Conservation (phyloP, 2,888 invertebrate genomes). For the Falcaria lacertinaria region DNA sequence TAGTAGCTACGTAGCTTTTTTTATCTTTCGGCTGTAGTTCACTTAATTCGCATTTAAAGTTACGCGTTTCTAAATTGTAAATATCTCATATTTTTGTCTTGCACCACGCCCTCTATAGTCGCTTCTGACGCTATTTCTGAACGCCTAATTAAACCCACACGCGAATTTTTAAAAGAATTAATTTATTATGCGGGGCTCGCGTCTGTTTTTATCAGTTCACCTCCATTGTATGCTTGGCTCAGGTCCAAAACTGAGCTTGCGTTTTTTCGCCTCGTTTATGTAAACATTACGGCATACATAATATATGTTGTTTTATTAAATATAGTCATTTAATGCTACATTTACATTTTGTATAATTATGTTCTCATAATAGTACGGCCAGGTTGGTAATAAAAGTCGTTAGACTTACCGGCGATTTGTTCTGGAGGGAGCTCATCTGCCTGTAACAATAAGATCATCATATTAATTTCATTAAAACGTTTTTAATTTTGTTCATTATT, state of each 20-base stretch:
- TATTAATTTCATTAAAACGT: not conserved
- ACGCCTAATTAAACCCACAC: conserved; percentile 50
- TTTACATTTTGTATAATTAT: conserved; percentile 24
- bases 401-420: conserved; percentile 91
- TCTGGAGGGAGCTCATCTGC: conserved; percentile 94
- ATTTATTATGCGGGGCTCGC: conserved; percentile 41
- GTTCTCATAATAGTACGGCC: conserved; percentile 12
- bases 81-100: conserved; percentile 21
- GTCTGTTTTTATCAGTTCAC: conserved; percentile 53
- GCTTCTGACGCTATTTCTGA: conserved; percentile 39
- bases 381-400: conserved; percentile 19
- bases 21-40: conserved; percentile 7
- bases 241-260: conserved; percentile 48
- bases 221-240: conserved; percentile 52
- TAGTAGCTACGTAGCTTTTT: no score
- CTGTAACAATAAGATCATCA: conserved; percentile 73
- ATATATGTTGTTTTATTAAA: conserved; percentile 25
- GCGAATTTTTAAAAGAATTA: conserved; percentile 41
- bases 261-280: conserved; percentile 39
- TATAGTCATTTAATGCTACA: conserved; percentile 17
- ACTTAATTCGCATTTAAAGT: not conserved
- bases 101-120: conserved; percentile 40
- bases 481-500: no score
- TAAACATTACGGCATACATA: conserved; percentile 39
- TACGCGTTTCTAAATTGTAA: conserved; percentile 10